Base-by-base conservation (phyloP, 2,113 vertebrate species). In the Mastomys natalensis region DNA sequence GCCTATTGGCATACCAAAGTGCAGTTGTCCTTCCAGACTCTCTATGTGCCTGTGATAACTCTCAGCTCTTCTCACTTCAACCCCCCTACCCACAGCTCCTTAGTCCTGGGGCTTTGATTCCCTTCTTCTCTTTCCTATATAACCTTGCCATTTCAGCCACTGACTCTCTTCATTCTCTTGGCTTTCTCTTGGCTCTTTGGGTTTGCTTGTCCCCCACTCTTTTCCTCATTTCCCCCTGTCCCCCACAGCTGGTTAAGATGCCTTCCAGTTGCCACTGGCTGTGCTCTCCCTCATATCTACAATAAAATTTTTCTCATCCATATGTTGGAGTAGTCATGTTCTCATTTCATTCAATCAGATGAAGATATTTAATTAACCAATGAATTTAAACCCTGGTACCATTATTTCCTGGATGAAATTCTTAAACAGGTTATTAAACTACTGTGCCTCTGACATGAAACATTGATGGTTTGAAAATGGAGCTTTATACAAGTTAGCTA, bases 361-460 rank as follows among this genome's bases (percentile, higher is more conserved):
- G 24, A 10, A 81, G 37, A 19, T 66, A 95, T 77, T 62, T 64
- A 82, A 77, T 2, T 37, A 89, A 74, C 43, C 29, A 34, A 24
- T 81, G 21, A 24, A 37, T 85, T 84, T 76, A 88, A 81, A 80
- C 3, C 7, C 19, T 31, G 78, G 12, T 34, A 11, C 34, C 10
- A 48, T 62, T 90, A 85, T 66, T 92, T 88, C 12, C 21, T 62
- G 66, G 53, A 45, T 91, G 58, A 45, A 92, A 92, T 85, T 90
- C 11, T 68, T 88, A 60, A 94, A 10, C n/a, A 86, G 19, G 60
- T 93, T 89, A 93, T 94, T 86, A 15, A 74, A n/a, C 72, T 82
- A 92, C 82, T 87, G 4, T 16, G 55, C 3, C 15, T 93, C 55
- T 77, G 48, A 89, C 40, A 78, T 64, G 29, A 13, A 66, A 77